Evolutionary conservation across 92 coral and sea anemone species (phyloP), one percentile per base, ranked within the genome.

Genomic region (Virgularia gustaviana): DNA sequence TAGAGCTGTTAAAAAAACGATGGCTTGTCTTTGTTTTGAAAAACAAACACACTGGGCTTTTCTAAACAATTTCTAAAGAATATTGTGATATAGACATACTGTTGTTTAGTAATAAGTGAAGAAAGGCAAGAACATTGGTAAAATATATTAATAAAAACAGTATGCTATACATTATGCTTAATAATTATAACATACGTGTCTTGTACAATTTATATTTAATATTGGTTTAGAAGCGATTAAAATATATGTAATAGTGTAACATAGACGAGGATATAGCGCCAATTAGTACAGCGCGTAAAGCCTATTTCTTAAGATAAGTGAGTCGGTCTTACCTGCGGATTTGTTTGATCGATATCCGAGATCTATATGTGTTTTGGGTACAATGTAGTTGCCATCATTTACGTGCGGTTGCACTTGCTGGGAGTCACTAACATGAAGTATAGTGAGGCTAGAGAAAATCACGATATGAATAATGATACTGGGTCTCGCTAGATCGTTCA

Each of bases 321-420:
- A n/a, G n/a, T n/a, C n/a, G n/a, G n/a, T n/a, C 75, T 68, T 51
- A 68, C 75, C 75, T 9, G 75, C 75, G 15, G 71, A 31, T 33
- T 34, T 68, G 39, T 68, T 68, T 49, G 31, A 30, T 11, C 28
- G 60, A 7, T 49, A 22, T 15, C 2, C 28, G 55, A 68, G 35
- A 49, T 30, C 60, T 49, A 20, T 31, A 30, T 12, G 1, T 22
- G 61, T 35, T 32, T 61, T 25, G 7, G 75, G 75, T n/a, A 68
- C 75, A 20, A 68, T 68, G 45, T 68, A 68, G 25, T 68, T 68
- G 34, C 75, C 75, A 30, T 68, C 61, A 33, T 68, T 61, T 41
- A 30, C 60, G 45, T 7, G 45, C n/a, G n/a, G n/a, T n/a, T n/a
- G n/a, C n/a, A n/a, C n/a, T 49, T 49, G 75, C 60, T 68, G 59